These are phyloP conservation scores for Cecidostiba fungosa DNA, from an alignment of 2,888 invertebrate species.

Conservation along the genomic window DNA sequence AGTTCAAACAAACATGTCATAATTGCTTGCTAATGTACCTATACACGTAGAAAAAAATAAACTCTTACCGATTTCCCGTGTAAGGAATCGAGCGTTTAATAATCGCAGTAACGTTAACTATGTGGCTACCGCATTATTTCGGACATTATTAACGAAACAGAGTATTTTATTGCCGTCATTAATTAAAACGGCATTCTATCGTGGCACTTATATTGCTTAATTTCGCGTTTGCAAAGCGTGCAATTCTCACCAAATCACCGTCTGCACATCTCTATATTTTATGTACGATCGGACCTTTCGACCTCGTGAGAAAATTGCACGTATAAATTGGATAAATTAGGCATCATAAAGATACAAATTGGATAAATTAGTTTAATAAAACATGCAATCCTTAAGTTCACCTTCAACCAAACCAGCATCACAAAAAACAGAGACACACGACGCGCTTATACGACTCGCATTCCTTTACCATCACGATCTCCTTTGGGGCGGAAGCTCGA, in stretches of 20 bases:
- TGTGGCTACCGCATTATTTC: neutral
- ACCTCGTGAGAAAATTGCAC: neutral
- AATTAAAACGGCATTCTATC: neutral
- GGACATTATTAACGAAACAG: neutral
- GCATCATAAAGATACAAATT: too few relatives aligned
- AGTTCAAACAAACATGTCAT: too few relatives aligned
- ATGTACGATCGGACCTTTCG: neutral
- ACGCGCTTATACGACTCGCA: neutral
- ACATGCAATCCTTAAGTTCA: too few relatives aligned
- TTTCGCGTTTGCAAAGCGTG: neutral
- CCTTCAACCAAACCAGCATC: neutral
- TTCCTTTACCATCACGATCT: neutral
- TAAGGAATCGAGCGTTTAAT: too few relatives aligned
- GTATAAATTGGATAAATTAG: too few relatives aligned
- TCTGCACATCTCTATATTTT: neutral
- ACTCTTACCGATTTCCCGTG: neutral
- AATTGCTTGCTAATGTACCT: too few relatives aligned
- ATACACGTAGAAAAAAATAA: neutral
- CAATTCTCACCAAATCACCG: neutral
- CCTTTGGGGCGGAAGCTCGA: neutral
- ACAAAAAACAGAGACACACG: too few relatives aligned
- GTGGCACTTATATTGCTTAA: neutral
- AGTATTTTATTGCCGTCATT: constrained; percentile 5
- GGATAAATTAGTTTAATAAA: too few relatives aligned
- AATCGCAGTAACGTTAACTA: neutral